Evolutionary conservation across 92 coral and sea anemone genomes (phyloP).

Genomic region (Zoanthus gigantus): DNA sequence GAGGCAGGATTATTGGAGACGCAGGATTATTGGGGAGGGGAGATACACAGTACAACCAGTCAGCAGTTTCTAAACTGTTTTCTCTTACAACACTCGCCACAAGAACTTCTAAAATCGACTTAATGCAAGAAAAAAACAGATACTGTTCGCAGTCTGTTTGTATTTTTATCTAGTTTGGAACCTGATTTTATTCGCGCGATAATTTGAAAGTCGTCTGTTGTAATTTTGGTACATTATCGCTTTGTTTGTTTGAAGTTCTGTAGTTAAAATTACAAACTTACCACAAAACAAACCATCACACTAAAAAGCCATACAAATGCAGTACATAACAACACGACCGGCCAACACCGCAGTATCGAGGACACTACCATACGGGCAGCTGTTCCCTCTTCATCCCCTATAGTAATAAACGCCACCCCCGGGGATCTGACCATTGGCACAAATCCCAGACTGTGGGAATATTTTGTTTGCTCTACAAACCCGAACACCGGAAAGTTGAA

Average conservation of each 20-base stretch:
- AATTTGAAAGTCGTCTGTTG: no score
- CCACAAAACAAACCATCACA: slow-evolving; percentile 51
- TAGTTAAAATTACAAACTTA: slow-evolving; percentile 16
- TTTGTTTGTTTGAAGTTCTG: no score
- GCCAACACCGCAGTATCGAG: slow-evolving; percentile 34
- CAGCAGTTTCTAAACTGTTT: no score
- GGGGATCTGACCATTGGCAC: slow-evolving; percentile 71
- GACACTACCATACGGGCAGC: slow-evolving; percentile 51
- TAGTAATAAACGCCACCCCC: slow-evolving; percentile 59
- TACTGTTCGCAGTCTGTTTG: no score
- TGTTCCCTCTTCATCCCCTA: slow-evolving; percentile 44
- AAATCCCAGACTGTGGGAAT: slow-evolving; percentile 56
- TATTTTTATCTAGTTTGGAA: no score
- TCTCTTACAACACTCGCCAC: no score
- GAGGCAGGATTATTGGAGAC: no score
- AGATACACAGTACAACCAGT: no score
- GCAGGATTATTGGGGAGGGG: no score
- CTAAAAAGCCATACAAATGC: slow-evolving; percentile 38
- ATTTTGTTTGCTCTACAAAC: slow-evolving; percentile 51
- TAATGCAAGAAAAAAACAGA: not conserved
- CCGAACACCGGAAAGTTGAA: slow-evolving; percentile 65
- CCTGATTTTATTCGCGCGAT: no score
- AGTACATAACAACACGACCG: slow-evolving; percentile 44
- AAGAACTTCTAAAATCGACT: no score
- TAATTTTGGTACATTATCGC: no score